phyloP scores from a whole-genome alignment of 2,888 invertebrate species.

The Merodon equestris region DNA sequence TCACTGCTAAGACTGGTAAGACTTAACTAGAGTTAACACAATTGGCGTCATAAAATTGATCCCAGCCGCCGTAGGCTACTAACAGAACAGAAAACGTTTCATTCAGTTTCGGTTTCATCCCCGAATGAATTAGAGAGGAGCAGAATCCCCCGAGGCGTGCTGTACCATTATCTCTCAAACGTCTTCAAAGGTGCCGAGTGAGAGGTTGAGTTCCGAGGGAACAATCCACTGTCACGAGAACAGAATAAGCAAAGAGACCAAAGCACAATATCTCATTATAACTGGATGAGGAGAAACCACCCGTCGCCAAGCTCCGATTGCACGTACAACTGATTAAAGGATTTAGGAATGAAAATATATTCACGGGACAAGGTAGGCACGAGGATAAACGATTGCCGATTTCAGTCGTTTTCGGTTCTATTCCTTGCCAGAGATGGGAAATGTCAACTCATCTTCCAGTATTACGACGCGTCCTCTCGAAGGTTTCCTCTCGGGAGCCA shows the following conservation, averaged over 20 bases:
- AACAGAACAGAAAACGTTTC: not conserved
- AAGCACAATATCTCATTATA: slow-evolving; percentile 44
- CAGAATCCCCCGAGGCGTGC: slow-evolving; percentile 6
- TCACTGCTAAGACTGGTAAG: slow-evolving; percentile 41
- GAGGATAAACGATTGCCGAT: slow-evolving; percentile 6
- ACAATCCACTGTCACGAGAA: slow-evolving; percentile 34
- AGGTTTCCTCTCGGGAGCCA: slow-evolving; percentile 27
- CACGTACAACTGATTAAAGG: slow-evolving; percentile 66
- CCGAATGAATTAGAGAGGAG: slow-evolving; percentile 42
- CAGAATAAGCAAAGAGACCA: no score
- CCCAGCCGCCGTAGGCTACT: slow-evolving; percentile 14
- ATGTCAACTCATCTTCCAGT: no score
- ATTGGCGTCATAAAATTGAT: slow-evolving; percentile 48
- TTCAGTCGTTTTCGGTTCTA: no score
- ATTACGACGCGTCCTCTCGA: no score
- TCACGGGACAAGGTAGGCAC: slow-evolving; percentile 21
- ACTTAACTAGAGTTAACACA: slow-evolving; percentile 27
- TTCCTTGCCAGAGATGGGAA: no score
- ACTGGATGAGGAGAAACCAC: slow-evolving; percentile 10
- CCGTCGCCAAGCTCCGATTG: not conserved
- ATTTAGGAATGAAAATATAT: slow-evolving; percentile 52
- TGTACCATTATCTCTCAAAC: not conserved
- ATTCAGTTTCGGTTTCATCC: not conserved
- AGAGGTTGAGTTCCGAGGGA: slow-evolving; percentile 5
- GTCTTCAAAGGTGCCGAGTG: slow-evolving; percentile 26